Base-by-base conservation (phyloP, 2,113 vertebrate species). In the Ceyx melanurus region DNA sequence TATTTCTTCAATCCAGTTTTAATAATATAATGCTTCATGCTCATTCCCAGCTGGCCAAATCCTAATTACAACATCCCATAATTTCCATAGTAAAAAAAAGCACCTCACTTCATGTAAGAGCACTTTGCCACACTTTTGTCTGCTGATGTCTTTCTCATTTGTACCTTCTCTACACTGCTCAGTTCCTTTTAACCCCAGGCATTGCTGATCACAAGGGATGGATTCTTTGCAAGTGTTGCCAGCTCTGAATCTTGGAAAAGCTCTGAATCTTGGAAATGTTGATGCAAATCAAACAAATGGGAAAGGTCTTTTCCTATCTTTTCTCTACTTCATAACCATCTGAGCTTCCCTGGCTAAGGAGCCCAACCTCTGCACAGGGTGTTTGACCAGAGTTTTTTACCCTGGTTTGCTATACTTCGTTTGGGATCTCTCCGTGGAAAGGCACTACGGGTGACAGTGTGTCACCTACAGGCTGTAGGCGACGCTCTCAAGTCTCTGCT, bases 11-110 rank as follows among this genome's bases (percentile, higher is more conserved):
- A 15, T 91, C 29, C 26, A 50, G 2, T 74, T 86, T 91, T 90
- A 90, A 82, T 92, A 86, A 86, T 57, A 40, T 6, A 81, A 26
- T 72, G 53, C 45, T 88, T 90, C 66, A 17, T 95, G 81, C 83
- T 74, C 70, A 66, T 80, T 83, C 79, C 76, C 76, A 88, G 88
- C 71, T 93, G 84, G 66, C 78, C 81, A 89, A 70, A 84, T 94
- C 62, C 35, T 89, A 91, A 90, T 96, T 94, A 84, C 71, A 92
- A 46, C 58, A 87, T 87, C 75, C 28, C 62, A n/a, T 93, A 45
- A 86, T 92, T 90, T 87, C 45, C 14, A 5, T 54, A 40, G 58
- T 76, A 61, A 84, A 89, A 94, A 87, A 87, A 91, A 88, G 28
- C 31, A 67, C 48, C 90, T 77, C 29, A 9, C 56, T 89, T 90